Base-by-base conservation (phyloP, 2,888 invertebrate genomes). In the Torymus aiolomorphi region DNA sequence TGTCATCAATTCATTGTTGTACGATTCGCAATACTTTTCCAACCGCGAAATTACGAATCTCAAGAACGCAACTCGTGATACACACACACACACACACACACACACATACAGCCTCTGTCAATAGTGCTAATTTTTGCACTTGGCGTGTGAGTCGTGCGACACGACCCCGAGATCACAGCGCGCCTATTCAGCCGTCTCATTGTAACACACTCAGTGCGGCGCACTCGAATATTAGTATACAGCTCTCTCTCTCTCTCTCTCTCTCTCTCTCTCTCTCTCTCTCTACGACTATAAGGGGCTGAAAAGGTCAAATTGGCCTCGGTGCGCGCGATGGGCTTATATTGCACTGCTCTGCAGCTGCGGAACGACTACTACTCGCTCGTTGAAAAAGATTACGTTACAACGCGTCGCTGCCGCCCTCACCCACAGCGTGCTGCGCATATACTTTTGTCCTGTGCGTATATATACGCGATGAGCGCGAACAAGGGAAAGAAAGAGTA, bases 281-380 rank as follows among this genome's bases (percentile, higher is more conserved):
- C n/a, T n/a, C n/a, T n/a, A n/a, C 24, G 24, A 24, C 2, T 24
- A 24, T 24, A 61, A 56, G 13, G 20, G 18, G 61, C 67, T 73
- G 66, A 73, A 78, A 78, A 78, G 72, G 78, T 78, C 73, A 73
- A 73, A 78, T 78, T 73, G 72, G 73, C 66, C 72, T 62, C 61
- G 24, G 66, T 42, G 24, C 56, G 5, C 11, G 31, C 63, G 52
- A n/a, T 51, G 57, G 51, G 42, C 8, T 49, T 70, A 49, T 18
- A 8, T 11, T n/a, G 18, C 71, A 18, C 71, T 24, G 52, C 62
- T 11, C 18, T 31, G 8, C 49, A 18, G 57, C 56, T 12, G 65
- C 42, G 18, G 31, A 24, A 24, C 24, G 24, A 24, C 65, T 51
- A 54, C n/a, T 54, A 20, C 72, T 12, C 14, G 16, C 56, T 78